phyloP scores from a whole-genome alignment of 1,140 invertebrate genomes.

The Protaetia brevitarsis region DNA sequence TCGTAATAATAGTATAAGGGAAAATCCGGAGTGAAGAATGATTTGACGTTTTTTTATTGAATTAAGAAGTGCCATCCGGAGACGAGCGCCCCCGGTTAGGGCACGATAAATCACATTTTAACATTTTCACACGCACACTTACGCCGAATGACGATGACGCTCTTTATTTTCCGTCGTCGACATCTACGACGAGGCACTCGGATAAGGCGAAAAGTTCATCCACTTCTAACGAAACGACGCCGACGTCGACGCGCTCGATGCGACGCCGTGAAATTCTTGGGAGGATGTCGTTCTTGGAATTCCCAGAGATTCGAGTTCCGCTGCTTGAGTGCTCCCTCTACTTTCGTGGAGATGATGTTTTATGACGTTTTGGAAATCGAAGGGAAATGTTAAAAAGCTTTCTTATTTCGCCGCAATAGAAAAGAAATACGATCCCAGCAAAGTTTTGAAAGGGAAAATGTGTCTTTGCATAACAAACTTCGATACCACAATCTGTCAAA shows the following conservation, averaged over 20 bases:
- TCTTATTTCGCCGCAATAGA: no score
- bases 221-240: background rate
- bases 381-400: no score
- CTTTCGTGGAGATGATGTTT: no score
- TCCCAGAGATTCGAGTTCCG: no score
- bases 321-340: no score
- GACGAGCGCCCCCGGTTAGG: no score
- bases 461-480: no score
- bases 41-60: background rate
- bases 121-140: background rate
- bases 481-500: no score
- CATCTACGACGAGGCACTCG: background rate
- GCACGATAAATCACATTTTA: background rate
- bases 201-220: background rate
- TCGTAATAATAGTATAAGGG: background rate
- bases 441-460: no score
- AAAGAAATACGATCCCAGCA: no score
- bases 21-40: background rate
- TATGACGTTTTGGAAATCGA: no score
- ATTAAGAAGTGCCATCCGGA: background rate
- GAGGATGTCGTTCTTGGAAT: background rate
- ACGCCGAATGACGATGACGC: background rate
- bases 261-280: background rate
- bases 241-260: no score
- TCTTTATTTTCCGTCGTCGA: background rate